Evolutionary conservation across 1,140 invertebrate genomes (phyloP), one percentile per base, ranked within the genome.

Genomic region (Pinna nobilis): DNA sequence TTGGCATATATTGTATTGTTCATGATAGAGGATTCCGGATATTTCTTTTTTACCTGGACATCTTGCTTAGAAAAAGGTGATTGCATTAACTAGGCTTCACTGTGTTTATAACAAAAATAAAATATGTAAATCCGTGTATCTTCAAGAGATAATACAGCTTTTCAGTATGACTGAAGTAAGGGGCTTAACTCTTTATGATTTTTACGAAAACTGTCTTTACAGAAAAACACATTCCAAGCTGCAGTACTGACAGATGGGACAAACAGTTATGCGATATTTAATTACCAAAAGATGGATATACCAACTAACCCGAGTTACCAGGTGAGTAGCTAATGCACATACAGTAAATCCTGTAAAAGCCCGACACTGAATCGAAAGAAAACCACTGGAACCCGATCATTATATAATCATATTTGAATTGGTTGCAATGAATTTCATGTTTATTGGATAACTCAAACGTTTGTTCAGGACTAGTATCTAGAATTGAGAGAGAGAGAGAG

Each of bases 161-260:
- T n/a, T n/a, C n/a, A n/a, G n/a, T n/a, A n/a, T n/a, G n/a, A n/a
- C n/a, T n/a, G n/a, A n/a, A n/a, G n/a, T n/a, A 18, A 50, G 4
- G n/a, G 47, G 4, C 47, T 50, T 5, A 15, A 7, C 20, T 20
- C 20, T 15, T 25, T 20, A 28, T 1, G 23, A 9, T 57, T 20
- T 20, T 18, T 18, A 3, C 13, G 51, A 25, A 25, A 20, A 41
- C 15, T 60, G 33, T 35, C 37, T 15, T 51, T 53, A 7, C 35
- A 70, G 68, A 64, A 39, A 33, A 71, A 57, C 37, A 71, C 69
- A n/a, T 71, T 71, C 20, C 69, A 71, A 55, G n/a, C 47, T 28
- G 60, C 33, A 28, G 44, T 71, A 30, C 11, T 71, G 25, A 64
- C 69, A n/a, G 49, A 71, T 47, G 69, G 69, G 18, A 47, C 37